phyloP scores from a whole-genome alignment of 2,797 vertebrate species.

The Leuciscus waleckii region DNA sequence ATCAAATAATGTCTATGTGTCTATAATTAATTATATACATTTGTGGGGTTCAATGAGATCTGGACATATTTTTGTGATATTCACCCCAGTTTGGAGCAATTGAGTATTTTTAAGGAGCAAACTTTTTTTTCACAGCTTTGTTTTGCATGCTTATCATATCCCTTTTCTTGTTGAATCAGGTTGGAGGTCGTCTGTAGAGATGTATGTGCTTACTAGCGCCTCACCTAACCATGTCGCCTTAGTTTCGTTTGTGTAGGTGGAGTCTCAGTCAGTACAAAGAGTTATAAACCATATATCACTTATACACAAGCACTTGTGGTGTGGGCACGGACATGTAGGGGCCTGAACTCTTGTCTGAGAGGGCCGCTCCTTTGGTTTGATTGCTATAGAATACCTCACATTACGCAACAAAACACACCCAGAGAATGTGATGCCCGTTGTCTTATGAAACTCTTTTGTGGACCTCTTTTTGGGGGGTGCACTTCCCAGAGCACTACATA shows the following conservation, averaged over 20 bases:
- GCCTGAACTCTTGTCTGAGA: slow-evolving; percentile 14
- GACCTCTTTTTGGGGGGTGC: not conserved
- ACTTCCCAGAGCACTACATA: not conserved
- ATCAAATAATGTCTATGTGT: not conserved
- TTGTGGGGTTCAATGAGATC: not conserved
- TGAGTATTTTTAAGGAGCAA: not conserved
- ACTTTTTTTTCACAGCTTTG: not conserved
- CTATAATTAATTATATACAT: not conserved
- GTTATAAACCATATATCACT: slow-evolving; percentile 23
- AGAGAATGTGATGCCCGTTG: not conserved
- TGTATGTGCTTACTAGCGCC: slow-evolving; percentile 16
- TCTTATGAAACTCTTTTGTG: not conserved
- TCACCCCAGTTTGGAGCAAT: not conserved
- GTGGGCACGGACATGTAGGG: slow-evolving; percentile 42
- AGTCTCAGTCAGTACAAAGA: slow-evolving; percentile 31
- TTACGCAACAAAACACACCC: slow-evolving; percentile 29
- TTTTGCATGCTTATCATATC: slow-evolving; percentile 3
- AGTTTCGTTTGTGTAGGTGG: slow-evolving; percentile 54
- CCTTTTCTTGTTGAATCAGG: not conserved
- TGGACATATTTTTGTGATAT: not conserved
- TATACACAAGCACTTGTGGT: slow-evolving; percentile 14
- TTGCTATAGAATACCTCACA: slow-evolving; percentile 39
- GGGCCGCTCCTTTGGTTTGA: slow-evolving; percentile 44
- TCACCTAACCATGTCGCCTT: slow-evolving; percentile 26
- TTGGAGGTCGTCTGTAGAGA: slow-evolving; percentile 14